Percentiles rank a stretch among this genome's conserved stretches.
These are phyloP conservation scores for Antennarius striatus DNA, from an alignment of 2,113 vertebrate genomes.

Conservation along the genomic window DNA sequence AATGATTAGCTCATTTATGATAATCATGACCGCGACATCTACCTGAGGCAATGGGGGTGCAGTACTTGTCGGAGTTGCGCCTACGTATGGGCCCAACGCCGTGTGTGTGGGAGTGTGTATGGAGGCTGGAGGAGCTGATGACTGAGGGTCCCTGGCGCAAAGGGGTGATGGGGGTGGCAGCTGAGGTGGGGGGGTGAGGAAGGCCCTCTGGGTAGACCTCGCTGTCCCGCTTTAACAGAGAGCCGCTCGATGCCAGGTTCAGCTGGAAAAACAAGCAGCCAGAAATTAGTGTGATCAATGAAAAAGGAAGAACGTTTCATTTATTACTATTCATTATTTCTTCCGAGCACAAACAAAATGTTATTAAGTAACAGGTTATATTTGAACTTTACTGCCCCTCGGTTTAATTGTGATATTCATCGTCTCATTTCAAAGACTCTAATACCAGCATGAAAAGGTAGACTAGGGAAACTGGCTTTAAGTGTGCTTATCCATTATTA, in stretches of 20 bases:
- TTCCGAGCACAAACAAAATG: not conserved
- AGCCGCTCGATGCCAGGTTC: conserved; percentile 90
- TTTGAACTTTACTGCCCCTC: no score
- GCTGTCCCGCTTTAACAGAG: conserved; percentile 91
- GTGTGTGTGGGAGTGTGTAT: conserved; percentile 78
- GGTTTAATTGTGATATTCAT: no score
- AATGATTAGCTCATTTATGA: not conserved
- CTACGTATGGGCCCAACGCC: conserved; percentile 91
- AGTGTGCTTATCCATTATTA: no score
- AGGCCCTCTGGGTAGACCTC: conserved; percentile 93
- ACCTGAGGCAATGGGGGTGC: conserved; percentile 99
- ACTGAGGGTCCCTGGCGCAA: conserved; percentile 93
- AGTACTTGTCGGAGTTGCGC: conserved; percentile 97
- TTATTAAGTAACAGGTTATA: no score
- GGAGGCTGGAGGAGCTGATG: conserved; percentile 95
- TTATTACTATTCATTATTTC: no score
- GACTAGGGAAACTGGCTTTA: no score
- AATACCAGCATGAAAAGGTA: not conserved
- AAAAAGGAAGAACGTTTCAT: not conserved
- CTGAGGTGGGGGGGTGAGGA: conserved; percentile 96
- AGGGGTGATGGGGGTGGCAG: conserved; percentile 93
- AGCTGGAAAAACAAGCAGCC: conserved; percentile 73
- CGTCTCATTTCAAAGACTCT: no score
- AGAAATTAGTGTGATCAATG: not conserved
- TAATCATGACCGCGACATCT: conserved; percentile 24